Conservation (phyloP, 2,113 vertebrate species). For the Chloropsis hardwickii region DNA sequence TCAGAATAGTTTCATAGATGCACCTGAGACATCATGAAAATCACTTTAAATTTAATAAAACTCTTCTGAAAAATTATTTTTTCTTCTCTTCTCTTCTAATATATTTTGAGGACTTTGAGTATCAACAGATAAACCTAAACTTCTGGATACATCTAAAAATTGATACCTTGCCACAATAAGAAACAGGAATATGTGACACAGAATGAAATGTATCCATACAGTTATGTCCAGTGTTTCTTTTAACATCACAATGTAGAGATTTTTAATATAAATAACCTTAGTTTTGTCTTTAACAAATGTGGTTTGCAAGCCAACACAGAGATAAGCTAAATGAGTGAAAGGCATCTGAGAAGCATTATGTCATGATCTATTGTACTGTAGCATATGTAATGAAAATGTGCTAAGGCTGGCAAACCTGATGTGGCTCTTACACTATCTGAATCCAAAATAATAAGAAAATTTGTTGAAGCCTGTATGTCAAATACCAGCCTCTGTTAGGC, state of each 20-base stretch:
- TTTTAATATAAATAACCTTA: neutral
- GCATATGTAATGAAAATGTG: neutral
- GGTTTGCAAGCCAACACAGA: neutral
- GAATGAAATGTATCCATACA: neutral
- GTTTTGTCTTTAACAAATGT: neutral
- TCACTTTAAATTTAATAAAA: neutral
- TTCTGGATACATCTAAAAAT: neutral
- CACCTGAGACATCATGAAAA: neutral
- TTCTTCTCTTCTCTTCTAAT: rapidly evolving
- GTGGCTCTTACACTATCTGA: neutral
- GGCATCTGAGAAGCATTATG: neutral
- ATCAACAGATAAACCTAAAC: neutral
- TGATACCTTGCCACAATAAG: neutral
- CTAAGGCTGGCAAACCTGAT: neutral
- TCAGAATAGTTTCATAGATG: neutral
- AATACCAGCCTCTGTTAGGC: neutral
- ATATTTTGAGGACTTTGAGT: neutral
- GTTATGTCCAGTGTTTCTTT: neutral
- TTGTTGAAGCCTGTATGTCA: neutral
- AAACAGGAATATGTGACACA: neutral
- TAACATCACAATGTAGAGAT: neutral
- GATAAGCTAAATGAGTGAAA: neutral
- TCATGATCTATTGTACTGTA: neutral
- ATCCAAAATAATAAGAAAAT: neutral
- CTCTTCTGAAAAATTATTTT: neutral